Evolutionary conservation across 2,797 vertebrate genomes (phyloP).

Genomic region (Trematomus bernacchii): DNA sequence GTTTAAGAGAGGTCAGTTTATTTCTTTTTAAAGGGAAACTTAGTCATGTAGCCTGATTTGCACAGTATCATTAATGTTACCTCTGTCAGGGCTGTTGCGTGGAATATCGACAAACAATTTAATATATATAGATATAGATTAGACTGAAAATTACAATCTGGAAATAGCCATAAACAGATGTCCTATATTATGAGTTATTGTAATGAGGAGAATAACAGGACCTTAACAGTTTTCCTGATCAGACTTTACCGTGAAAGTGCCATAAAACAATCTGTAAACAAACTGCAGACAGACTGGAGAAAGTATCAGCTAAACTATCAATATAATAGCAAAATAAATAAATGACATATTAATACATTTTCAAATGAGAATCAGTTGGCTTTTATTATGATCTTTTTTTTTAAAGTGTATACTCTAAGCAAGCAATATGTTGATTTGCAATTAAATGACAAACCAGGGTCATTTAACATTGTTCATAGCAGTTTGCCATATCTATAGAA

Average conservation of each 20-base stretch:
- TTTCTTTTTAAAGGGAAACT: conserved; percentile 40
- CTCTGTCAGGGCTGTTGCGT: conserved; percentile 38
- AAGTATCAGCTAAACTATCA: conserved; percentile 21
- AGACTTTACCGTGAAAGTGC: conserved; percentile 35
- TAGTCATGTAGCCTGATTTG: conserved; percentile 64
- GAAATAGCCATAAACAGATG: conserved; percentile 38
- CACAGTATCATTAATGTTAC: conserved; percentile 63
- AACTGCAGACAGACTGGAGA: conserved; percentile 12
- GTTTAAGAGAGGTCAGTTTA: conserved; percentile 43
- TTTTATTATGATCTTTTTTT: conserved; percentile 8
- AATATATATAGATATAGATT: conserved; percentile 37
- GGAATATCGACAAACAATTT: conserved; percentile 24
- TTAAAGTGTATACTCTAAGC: neutral
- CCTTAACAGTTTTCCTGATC: neutral
- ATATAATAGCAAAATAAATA: conserved; percentile 6
- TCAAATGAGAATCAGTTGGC: conserved; percentile 10
- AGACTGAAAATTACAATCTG: conserved; percentile 31
- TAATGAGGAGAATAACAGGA: neutral
- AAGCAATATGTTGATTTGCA: conserved; percentile 30
- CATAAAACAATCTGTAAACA: conserved; percentile 43
- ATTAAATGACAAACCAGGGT: conserved; percentile 24
- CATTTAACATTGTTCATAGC: conserved; percentile 49
- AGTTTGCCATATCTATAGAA: conserved; percentile 58
- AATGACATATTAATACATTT: neutral
- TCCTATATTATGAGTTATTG: neutral